Evolutionary conservation across 2,113 vertebrate genomes (phyloP).

Genomic region (Mormyrus lacerda): DNA sequence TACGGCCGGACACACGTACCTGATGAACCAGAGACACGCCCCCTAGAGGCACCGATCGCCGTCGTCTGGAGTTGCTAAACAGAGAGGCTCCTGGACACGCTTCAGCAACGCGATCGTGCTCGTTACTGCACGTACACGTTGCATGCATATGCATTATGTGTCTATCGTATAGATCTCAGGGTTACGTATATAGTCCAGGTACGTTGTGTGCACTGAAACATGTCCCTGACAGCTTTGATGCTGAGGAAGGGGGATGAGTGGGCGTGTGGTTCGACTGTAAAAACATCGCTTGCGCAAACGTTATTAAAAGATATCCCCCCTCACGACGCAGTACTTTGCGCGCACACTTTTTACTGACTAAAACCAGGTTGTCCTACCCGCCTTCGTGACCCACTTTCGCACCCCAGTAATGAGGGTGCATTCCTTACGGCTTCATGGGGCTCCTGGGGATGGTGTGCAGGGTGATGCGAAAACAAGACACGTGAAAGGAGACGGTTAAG

Average conservation of each 20-base stretch:
- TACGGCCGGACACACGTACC: not conserved
- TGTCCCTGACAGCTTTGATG: not conserved
- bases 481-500: not conserved
- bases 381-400: constrained; percentile 4
- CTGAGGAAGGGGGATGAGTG: not conserved
- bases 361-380: not conserved
- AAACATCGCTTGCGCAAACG: not conserved
- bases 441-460: not conserved
- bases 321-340: not conserved
- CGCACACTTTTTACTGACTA: not conserved
- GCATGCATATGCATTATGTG: not conserved
- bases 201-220: not conserved
- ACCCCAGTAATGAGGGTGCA: not conserved
- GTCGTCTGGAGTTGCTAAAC: not conserved
- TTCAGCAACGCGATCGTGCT: not conserved
- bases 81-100: not conserved
- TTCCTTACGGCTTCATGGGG: not conserved
- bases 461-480: not conserved
- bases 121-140: not conserved
- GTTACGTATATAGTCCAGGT: not conserved
- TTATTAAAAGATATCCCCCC: not conserved
- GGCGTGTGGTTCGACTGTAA: not conserved
- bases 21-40: not conserved
- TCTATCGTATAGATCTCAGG: not conserved
- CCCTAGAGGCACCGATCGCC: not conserved